Evolutionary conservation across 2,113 vertebrate species (phyloP), one percentile per base, ranked within the genome.

Genomic region (Protobothrops flavoviridis): DNA sequence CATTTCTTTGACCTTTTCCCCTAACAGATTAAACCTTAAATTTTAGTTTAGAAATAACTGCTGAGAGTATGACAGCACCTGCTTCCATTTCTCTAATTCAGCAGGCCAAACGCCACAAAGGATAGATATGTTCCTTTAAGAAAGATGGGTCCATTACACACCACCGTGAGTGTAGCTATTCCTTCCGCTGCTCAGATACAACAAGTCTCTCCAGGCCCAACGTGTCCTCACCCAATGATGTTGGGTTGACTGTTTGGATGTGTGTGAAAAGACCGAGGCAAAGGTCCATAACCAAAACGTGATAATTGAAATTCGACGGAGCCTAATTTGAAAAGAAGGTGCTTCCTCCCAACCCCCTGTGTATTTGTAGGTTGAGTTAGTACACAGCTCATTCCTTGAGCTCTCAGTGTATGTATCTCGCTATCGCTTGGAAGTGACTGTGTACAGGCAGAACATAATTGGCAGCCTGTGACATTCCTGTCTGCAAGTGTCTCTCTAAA

Each of bases 391-490:
- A 43, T 95, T 93, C 96, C 97, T 97, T 97, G 96, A 97, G 95
- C 96, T 96, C 96, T 57, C 93, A 95, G 94, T 96, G 95, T 96
- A 96, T 94, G 92, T 97, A 96, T 94, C 96, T 97, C 93, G 91
- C 94, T 97, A 91, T 94, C 95, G 93, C 96, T 94, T 97, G 96
- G 96, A 97, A 97, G 96, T 96, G 96, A 94, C 97, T 98, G 96
- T 97, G 97, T 97, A 96, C 95, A 94, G 96, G 96, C 96, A 97
- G 95, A 96, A 95, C 96, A 93, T 98, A 98, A 98, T 97, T 98
- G 98, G 97, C 98, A 98, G 97, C 94, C 97, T 97, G 97, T 97
- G 97, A 98, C 98, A 98, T 96, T 93, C 95, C 97, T 98, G 97
- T 98, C 97, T 97, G 97, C 96, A 95, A 97, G 96, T 95, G 96